Base-by-base conservation (phyloP, 2,888 invertebrate genomes). In the Lasius platythorax region DNA sequence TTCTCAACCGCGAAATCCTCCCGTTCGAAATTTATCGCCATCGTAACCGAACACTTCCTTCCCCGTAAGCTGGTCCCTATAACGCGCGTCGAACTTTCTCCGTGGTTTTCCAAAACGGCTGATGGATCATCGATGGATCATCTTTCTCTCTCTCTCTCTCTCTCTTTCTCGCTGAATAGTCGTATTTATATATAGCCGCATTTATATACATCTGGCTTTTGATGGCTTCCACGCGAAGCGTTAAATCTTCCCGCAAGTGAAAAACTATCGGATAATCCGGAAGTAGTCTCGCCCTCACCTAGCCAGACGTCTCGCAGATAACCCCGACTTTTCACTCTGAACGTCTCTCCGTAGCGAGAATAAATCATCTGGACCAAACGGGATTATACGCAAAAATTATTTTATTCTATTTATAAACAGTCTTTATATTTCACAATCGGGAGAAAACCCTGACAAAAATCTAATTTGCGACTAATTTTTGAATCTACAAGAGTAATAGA, bases 1-100 rank as follows among this genome's bases (percentile, higher is more conserved):
- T 93, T 94, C 94, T 94, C 94, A 93, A 92, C 94, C 94, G 92
- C 94, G 90, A 93, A 94, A 94, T 94, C 93, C 93, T 91, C 87
- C 91, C 91, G 86, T 83, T 89, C 88, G 92, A 94, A 53, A 94
- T 94, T 95, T 94, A 94, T 94, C 93, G 93, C 92, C 89, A 85
- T 90, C 89, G 91, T 89, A 89, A 87, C 85, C 83, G 86, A 86
- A 89, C 87, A 78, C 56, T 82, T 79, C n/a, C 64, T 83, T 67
- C 18, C 33, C 76, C 72, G 30, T 61, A 61, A 74, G 37, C 23
- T 11, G 43, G 50, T 28, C 43, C 87, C 70, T 85, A 61, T 72
- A 83, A 83, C 82, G 83, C 37, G 53, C 63, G 30, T 46, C 74
- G 75, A 84, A 85, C 72, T 78, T 89, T 58, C 72, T 68, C 12